Base-by-base conservation (phyloP, 2,888 invertebrate species). In the Polyommatus iphigenia region DNA sequence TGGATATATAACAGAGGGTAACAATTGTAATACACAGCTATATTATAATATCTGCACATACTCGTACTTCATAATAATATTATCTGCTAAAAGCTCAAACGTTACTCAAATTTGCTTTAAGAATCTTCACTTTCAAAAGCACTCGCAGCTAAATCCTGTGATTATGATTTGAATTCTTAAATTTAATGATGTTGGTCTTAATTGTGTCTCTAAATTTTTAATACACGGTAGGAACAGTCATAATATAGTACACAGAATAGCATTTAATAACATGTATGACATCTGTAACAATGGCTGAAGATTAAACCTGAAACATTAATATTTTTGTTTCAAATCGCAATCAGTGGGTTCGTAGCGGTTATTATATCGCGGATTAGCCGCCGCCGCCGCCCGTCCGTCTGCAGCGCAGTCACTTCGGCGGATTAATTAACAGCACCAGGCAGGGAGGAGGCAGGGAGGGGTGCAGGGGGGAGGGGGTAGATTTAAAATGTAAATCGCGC, bases 401-500 rank as follows among this genome's bases (percentile, higher is more conserved):
- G 67, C 18, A 62, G 62, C 62, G 62, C 67, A 15, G 67, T 32
- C 29, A 67, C 29, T 67, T 67, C 67, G 67, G 29, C 32, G 20
- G 67, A 67, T 67, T 67, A 67, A 67, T 67, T 29, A 67, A 67
- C 67, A 67, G 29, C 67, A 24, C 62, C 24, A 24, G 15, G 62
- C 62, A 18, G 71, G 4, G 36, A 4, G 18, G 57, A 6, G 59
- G 8, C 1, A 2, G 20, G 50, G 13, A 8, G 10, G 71, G 76
- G 13, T 13, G 41, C 67, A 78, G 71, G 3, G 36, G 62, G 29
- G 62, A 13, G 13, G 20, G 24, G 29, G 18, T 15, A 32, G 6
- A 67, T 67, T 67, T 67, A 67, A 67, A 67, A 67, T 67, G 67
- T 67, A 67, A 67, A 67, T 67, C 67, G 67, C 67, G 67, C 15